Base-by-base conservation (phyloP, 2,888 invertebrate genomes). In the Linnaemya vulpina region DNA sequence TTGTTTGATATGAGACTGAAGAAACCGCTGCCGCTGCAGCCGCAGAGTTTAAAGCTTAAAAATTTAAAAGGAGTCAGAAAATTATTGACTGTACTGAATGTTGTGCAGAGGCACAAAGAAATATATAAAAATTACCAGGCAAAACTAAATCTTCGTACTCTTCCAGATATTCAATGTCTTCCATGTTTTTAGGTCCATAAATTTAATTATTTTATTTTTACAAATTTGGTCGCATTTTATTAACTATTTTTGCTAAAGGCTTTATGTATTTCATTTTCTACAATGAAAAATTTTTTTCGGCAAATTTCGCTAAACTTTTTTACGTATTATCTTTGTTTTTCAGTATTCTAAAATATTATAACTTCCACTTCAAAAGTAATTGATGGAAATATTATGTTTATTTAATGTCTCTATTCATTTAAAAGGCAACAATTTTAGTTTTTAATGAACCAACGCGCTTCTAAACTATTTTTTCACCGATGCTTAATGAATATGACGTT, bases 91-190 rank as follows among this genome's bases (percentile, higher is more conserved):
- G 67, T 62, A 71, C 84, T 15, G 46, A 63, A 55, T 63, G 55
- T 15, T 46, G 55, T 17, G 51, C 35, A 65, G 30, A 67, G 53
- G 68, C 68, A 76, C 65, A 74, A 71, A 62, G 46, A 17, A 30
- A 17, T 4, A 38, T 43, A 30, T 13, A 11, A 22, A 11, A 58
- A n/a, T 88, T 83, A 91, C 91, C 90, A 87, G 92, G 91, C 77
- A 91, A 82, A 53, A 91, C 90, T 76, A 91, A 87, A 87, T 91
- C 91, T 87, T 90, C 91, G 84, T 91, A 91, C 78, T 91, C 91
- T 70, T 91, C 91, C 30, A 92, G 87, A 86, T 91, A 92, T 88
- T 91, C 92, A 78, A 91, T 90, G 79, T 92, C 91, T 82, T 91
- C 91, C 92, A 92, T 91, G 79, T 88, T 88, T 60, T 83, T 87